Conservation (phyloP, 1,140 invertebrate genomes). For the Euura lappo region DNA sequence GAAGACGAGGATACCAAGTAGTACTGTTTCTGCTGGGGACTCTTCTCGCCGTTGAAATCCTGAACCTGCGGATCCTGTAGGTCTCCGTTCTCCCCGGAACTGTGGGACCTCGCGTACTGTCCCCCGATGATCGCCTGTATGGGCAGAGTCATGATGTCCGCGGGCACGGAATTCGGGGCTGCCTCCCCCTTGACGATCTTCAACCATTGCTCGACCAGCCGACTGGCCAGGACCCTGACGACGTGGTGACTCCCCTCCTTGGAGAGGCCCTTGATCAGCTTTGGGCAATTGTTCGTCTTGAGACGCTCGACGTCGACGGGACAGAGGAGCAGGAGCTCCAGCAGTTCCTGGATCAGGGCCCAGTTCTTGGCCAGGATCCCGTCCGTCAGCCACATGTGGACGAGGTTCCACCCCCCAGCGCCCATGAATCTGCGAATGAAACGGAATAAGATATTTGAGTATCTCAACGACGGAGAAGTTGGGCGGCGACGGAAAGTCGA, state of each 20-base stretch:
- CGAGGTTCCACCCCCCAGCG: slow-evolving; percentile 87
- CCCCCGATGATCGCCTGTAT: background rate
- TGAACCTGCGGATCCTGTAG: background rate
- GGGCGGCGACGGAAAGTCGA: too few species aligned
- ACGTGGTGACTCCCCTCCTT: slow-evolving; percentile 79
- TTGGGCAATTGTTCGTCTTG: slow-evolving; percentile 90
- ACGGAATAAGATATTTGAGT: background rate
- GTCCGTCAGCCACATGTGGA: slow-evolving; percentile 88
- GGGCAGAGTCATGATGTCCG: slow-evolving; percentile 41
- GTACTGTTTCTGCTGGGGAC: background rate
- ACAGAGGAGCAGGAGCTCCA: slow-evolving; percentile 81
- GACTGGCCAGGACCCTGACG: slow-evolving; percentile 74
- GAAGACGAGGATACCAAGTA: slow-evolving; percentile 18
- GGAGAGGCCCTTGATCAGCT: slow-evolving; percentile 87
- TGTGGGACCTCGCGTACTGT: background rate
- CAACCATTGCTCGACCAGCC: slow-evolving; percentile 90
- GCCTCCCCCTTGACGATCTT: slow-evolving; percentile 80
- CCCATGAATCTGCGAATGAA: slow-evolving; percentile 77
- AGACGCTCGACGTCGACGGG: slow-evolving; percentile 89
- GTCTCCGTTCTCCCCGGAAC: background rate
- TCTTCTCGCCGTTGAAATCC: background rate
- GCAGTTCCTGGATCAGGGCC: slow-evolving; percentile 83
- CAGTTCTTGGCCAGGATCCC: slow-evolving; percentile 83
- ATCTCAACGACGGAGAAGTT: too few species aligned
- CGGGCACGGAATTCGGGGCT: slow-evolving; percentile 46